Conservation (phyloP, 92 coral and sea anemone species). For the Ricordea florida region DNA sequence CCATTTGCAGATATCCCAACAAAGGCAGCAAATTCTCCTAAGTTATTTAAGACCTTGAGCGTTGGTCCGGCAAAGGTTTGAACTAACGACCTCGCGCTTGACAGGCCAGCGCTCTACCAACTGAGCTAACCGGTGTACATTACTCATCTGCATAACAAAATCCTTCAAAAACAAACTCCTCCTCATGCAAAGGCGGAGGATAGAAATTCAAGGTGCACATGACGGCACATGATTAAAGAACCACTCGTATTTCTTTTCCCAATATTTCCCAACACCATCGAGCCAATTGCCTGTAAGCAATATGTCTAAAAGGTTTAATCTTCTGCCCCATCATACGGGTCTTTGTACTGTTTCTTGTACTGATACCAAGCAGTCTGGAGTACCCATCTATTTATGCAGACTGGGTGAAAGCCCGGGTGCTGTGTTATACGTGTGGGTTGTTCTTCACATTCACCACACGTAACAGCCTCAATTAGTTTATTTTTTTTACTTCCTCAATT, state of each 20-base stretch:
- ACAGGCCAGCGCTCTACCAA: too few relatives aligned
- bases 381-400: conserved; percentile 38
- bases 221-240: conserved; percentile 68
- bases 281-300: conserved; percentile 48
- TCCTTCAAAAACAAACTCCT: conserved; percentile 59
- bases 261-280: conserved; percentile 68
- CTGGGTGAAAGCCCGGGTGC: conserved; percentile 49
- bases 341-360: conserved; percentile 44
- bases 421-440: conserved; percentile 34
- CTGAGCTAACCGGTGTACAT: too few relatives aligned
- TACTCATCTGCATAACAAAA: conserved; percentile 44
- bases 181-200: conserved; percentile 69
- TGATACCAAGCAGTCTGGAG: conserved; percentile 44
- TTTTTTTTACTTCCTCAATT: conserved; percentile 13
- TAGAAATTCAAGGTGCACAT: conserved; percentile 64
- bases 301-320: conserved; percentile 37
- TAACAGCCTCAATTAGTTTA: conserved; percentile 17
- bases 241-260: conserved; percentile 62
- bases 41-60: too few relatives aligned
- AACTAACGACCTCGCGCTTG: too few relatives aligned
- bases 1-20: too few relatives aligned
- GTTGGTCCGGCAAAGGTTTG: too few relatives aligned
- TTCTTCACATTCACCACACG: background rate
- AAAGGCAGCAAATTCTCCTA: too few relatives aligned
- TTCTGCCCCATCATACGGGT: conserved; percentile 33